Base-by-base conservation (phyloP, 2,113 vertebrate species). In the Bubo bubo region DNA sequence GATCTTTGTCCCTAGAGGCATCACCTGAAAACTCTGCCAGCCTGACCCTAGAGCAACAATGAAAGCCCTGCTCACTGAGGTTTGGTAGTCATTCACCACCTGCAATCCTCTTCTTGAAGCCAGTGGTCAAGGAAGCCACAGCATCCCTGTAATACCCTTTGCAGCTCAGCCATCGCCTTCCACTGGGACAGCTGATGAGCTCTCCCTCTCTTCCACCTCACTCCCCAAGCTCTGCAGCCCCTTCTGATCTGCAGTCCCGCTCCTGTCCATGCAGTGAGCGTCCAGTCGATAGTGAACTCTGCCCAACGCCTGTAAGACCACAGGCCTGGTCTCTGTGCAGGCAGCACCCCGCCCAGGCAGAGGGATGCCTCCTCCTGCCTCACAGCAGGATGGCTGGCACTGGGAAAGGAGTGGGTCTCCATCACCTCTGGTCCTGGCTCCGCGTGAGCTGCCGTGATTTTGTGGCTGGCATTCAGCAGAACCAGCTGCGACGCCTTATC, bases 211-310 rank as follows among this genome's bases (percentile, higher is more conserved):
- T 76, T 73, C 73, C 62, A 1, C 6, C 4, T 32, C 62, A 10
- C 12, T 20, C 45, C 56, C 28, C 15, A 21, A 17, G 34, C 53
- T 94, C 83, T 39, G 63, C 58, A 80, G 66, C 24, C 8, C 58
- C 30, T 64, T 41, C n/a, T 7, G 30, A 64, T n/a, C 41, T 30
- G 30, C 68, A 28, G 20, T 32, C 68, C 67, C 14, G 1, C 26
- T 62, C 12, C 55, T 24, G 34, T n/a, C 43, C 22, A 1, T 2
- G 1, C 12, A 12, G 22, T 1, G 39, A 66, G 35, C 7, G 1
- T 18, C 74, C 43, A 41, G n/a, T 4, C 4, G 1, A 14, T 37
- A 22, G 77, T 12, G 63, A 91, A 1, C 18, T 63, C 68, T 34
- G 11, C 49, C 67, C 74, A 49, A 1, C 0, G 1, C 43, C 56